Base-by-base conservation (phyloP, 1,140 invertebrate species). In the Eurosta solidaginis region DNA sequence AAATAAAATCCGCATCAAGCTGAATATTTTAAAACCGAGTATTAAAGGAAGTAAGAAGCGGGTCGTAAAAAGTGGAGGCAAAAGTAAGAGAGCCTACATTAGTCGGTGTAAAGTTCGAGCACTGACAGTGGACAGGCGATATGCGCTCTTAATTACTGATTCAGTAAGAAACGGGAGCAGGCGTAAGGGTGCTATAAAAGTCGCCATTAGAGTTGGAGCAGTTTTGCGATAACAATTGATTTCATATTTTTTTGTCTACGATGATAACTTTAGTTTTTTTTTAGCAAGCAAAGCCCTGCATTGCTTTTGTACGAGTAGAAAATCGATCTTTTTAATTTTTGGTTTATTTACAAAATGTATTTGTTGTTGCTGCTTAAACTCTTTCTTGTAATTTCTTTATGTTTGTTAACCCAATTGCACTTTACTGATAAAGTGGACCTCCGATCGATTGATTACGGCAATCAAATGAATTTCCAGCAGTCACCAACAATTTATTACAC, bases 181-280 rank as follows among this genome's bases (percentile, higher is more conserved):
- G 54, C 25, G 52, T 9, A 20, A 27, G 4, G 52, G 2, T 27
- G 7, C 27, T 3, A 17, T 29, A 20, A 12, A 10, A 54, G 52
- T 14, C 22, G 20, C 52, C 52, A 54, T 33, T 59, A 3, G n/a
- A 59, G 10, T 59, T 36, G 54, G 27, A 27, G 54, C 29, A 12
- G 14, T 59, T 59, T 59, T 36, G 54, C 29, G 54, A 59, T 59
- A 59, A 33, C 54, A 12, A 59, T 59, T 59, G 25, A 59, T 59
- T 36, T 59, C 29, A 59, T 59, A 59, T 59, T 59, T 59, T 25
- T 36, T 59, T 17, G 1, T 29, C 54, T 22, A n/a, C 5, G n/a
- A 17, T 29, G 54, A 33, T 59, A 59, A 59, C n/a, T 59, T 59
- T 59, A 29, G 54, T 7, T 27, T 27, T 54, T 27, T 5, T 6